These are phyloP conservation scores for Yponomeuta sedellus DNA, from an alignment of 2,888 invertebrate genomes.

Conservation along the genomic window DNA sequence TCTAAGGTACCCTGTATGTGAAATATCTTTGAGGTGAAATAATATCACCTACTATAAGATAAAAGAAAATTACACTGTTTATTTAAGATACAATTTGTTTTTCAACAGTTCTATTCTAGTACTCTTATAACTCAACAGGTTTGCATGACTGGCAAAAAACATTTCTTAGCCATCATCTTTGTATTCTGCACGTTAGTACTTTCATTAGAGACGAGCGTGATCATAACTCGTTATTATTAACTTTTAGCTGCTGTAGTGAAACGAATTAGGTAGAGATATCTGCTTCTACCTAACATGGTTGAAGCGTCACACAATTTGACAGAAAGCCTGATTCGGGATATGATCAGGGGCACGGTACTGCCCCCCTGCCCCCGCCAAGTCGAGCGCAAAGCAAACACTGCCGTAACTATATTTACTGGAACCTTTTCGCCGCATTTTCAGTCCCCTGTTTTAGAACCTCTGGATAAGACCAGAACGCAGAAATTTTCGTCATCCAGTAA, in stretches of 20 bases:
- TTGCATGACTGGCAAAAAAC: conserved; percentile 33
- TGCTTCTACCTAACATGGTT: neutral
- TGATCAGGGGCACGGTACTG: too few relatives aligned
- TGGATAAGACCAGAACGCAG: too few relatives aligned
- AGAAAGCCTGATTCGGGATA: too few relatives aligned
- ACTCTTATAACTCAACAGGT: conserved; percentile 36
- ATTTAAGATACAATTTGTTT: neutral
- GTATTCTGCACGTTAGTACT: neutral
- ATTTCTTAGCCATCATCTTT: conserved; percentile 5
- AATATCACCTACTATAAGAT: neutral
- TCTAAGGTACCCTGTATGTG: too few relatives aligned
- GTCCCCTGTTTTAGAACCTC: too few relatives aligned
- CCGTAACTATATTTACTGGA: too few relatives aligned
- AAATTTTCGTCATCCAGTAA: too few relatives aligned
- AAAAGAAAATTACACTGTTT: neutral
- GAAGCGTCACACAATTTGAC: neutral
- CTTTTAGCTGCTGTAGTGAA: neutral
- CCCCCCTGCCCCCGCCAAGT: too few relatives aligned
- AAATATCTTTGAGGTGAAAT: too few relatives aligned
- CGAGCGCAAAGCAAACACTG: too few relatives aligned
- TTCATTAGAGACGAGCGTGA: conserved; percentile 4
- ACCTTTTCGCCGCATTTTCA: too few relatives aligned
- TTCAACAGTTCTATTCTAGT: conserved; percentile 14
- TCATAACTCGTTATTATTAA: conserved; percentile 1
- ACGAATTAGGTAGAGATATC: neutral